These are phyloP conservation scores for Nomada ferruginata DNA, from an alignment of 2,888 invertebrate genomes.

Conservation along the genomic window DNA sequence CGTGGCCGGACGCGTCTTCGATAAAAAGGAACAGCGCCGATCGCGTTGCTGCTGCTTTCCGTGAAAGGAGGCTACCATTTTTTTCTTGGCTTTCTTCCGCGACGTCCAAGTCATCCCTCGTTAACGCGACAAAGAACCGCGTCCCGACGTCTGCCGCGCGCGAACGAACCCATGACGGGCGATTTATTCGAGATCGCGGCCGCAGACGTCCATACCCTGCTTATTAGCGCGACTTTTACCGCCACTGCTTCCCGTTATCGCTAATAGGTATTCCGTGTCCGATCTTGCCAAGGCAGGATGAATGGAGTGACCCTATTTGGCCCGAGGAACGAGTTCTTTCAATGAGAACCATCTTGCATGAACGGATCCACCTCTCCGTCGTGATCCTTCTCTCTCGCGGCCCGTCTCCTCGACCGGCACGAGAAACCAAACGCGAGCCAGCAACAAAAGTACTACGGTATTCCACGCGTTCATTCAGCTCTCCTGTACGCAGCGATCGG, in stretches of 20 bases:
- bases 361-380: constrained; percentile 42
- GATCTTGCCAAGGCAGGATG: constrained; percentile 58
- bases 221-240: constrained; percentile 29
- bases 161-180: constrained; percentile 6
- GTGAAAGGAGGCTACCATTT: background rate
- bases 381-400: constrained; percentile 6
- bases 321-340: constrained; percentile 66
- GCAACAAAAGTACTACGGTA: constrained; percentile 58
- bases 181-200: constrained; percentile 30
- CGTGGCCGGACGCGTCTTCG: no score
- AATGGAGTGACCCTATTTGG: constrained; percentile 65
- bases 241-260: constrained; percentile 38
- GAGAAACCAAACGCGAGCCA: constrained; percentile 32
- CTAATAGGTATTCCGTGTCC: constrained; percentile 53
- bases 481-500: background rate
- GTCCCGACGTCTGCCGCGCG: background rate
- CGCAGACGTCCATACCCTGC: background rate
- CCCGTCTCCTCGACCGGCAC: constrained; percentile 25
- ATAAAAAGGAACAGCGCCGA: no score
- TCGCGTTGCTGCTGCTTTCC: background rate
- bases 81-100: background rate
- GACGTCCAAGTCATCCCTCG: background rate
- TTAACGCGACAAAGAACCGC: background rate
- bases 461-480: constrained; percentile 55
- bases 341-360: constrained; percentile 61